Evolutionary conservation across 2,797 vertebrate species (phyloP), one percentile per base, ranked within the genome.

Genomic region (Ctenopoma multispine): DNA sequence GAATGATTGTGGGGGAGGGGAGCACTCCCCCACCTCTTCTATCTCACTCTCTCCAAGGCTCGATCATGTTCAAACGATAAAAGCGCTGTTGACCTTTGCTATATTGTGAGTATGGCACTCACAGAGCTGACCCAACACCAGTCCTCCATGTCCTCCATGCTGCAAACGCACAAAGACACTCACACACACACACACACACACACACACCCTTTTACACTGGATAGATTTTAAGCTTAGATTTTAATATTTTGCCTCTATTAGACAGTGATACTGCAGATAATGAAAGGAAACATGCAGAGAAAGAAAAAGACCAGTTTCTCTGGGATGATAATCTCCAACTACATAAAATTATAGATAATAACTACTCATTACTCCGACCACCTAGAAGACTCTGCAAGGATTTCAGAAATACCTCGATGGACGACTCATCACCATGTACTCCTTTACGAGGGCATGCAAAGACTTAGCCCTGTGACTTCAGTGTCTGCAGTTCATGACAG

Each of bases 1-100:
- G 84, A 79, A 80, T 88, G 87, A 84, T 74, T 71, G 57, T 72
- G 82, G 88, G 81, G 84, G 88, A 73, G 84, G 88, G 80, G 65
- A 54, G 49, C 43, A 40, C 27, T 34, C 73, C 24, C 34, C 53
- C 34, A 47, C 24, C 61, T 48, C 60, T 54, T 27, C 53, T 65
- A 21, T 27, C 49, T 48, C 90, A 85, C 92, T 87, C 75, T 72
- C 77, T 72, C 50, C 14, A 7, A 65, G 51, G 40, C 73, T 66
- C 47, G 78, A 87, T 89, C 89, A 82, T 90, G 87, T 92, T 89
- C 84, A 81, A 91, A 89, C 90, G 88, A 91, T 91, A 91, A 89
- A 84, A 80, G 81, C 7, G 56, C 79, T 71, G 82, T 89, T 91
- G 87, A 90, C 91, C 90, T 89, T 91, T 90, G 88, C 83, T 87